Base-by-base conservation (phyloP, 2,113 vertebrate genomes). In the Embiotoca jacksoni region DNA sequence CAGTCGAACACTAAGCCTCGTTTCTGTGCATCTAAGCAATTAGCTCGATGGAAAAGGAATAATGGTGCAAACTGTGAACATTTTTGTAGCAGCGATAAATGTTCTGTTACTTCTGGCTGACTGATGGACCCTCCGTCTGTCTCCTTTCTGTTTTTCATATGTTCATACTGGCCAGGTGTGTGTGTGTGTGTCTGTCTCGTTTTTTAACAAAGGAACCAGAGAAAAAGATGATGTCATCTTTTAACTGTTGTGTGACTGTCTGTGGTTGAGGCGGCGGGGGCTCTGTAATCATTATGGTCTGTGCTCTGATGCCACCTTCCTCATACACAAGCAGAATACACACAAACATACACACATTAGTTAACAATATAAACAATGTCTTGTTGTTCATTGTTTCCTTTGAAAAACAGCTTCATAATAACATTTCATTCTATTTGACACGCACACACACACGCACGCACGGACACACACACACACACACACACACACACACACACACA, bases 201-300 rank as follows among this genome's bases (percentile, higher is more conserved):
- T 58, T 55, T 32, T 13, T 52, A 87, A 88, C 75, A 89, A 85
- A 87, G 60, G 55, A 87, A 75, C 58, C 60, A 41, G 74, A 75
- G 63, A 62, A 57, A 50, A 63, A 32, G 82, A 80, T 92, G 89
- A 90, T 89, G 87, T 91, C 90, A 91, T 90, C 67, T 31, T 65
- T 82, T 72, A 69, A 60, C 68, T 6, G 31, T 62, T 82, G 39
- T 70, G 47, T 35, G 41, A 23, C 16, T 33, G 46, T 66, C 57
- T 70, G 75, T 54, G 66, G 14, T 31, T 3, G 3, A 0, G 31
- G 39, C 15, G 0, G 57, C 13, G 15, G 53, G 68, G 62, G 0
- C 44, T 36, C 71, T 60, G 54, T 88, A 70, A 82, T 89, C 80
- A 72, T 83, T 78, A 60, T 78, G 72, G 88, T 74, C 68, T 91